Evolutionary conservation across 2,113 vertebrate species (phyloP).

Genomic region (western clawed frog (Xenopus tropicalis)): UCB_Xtro_10.0 CM004450.2:3282001-3282500

Average conservation of each 20-base stretch:
- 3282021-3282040: no score
- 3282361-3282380: slow-evolving; percentile 57
- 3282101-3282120: slow-evolving; percentile 71
- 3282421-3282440: no score
- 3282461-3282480: no score
- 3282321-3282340: slow-evolving; percentile 53
- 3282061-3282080: no score
- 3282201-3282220: slow-evolving; percentile 33
- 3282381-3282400: slow-evolving; percentile 36
- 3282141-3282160: slow-evolving; percentile 36
- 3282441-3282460: no score
- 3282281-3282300: slow-evolving; percentile 11
- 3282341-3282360: slow-evolving; percentile 58
- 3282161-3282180: slow-evolving; percentile 27
- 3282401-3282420: no score
- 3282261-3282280: not conserved
- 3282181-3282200: not conserved
- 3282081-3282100: slow-evolving; percentile 52
- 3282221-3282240: slow-evolving; percentile 2
- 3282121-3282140: slow-evolving; percentile 63
- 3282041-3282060: no score
- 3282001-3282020: no score
- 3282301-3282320: slow-evolving; percentile 49
- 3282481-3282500: not conserved
- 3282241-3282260: not conserved